Evolutionary conservation across 2,113 vertebrate species (phyloP).

Genomic region (Mesembrinibis cayennensis): DNA sequence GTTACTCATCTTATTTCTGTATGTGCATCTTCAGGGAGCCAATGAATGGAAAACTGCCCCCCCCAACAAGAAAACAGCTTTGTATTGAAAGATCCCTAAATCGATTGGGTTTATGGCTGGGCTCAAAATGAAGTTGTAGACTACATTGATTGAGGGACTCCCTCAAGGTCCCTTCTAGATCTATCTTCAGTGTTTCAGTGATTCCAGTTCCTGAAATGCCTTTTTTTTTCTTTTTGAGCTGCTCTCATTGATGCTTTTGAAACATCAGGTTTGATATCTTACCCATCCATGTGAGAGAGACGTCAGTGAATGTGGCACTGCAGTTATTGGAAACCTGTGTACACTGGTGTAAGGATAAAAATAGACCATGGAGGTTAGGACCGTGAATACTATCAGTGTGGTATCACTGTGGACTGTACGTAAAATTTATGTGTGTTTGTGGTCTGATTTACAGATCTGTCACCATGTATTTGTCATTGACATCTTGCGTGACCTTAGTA

Average conservation of each 20-base stretch:
- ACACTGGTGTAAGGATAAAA: background rate
- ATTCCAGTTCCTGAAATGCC: background rate
- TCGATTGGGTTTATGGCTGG: background rate
- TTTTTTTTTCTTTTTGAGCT: background rate
- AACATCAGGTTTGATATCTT: background rate
- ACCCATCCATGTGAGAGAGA: too few relatives aligned
- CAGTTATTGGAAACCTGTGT: background rate
- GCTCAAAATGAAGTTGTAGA: background rate
- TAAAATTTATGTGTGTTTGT: background rate
- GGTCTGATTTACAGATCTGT: background rate
- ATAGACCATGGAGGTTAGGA: background rate
- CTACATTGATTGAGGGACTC: background rate
- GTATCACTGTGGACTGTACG: background rate
- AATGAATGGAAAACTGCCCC: background rate
- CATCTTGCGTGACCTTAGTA: background rate
- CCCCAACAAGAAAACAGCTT: background rate
- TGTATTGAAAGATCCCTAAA: background rate
- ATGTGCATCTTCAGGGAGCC: background rate
- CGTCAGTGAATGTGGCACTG: accelerated
- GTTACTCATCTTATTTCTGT: background rate
- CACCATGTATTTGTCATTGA: background rate
- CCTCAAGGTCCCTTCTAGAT: background rate
- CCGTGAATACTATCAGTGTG: too few relatives aligned
- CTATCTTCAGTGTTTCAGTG: background rate
- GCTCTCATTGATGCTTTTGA: background rate